These are phyloP conservation scores for Gambusia affinis DNA, from an alignment of 2,113 vertebrate species.

Conservation along the genomic window DNA sequence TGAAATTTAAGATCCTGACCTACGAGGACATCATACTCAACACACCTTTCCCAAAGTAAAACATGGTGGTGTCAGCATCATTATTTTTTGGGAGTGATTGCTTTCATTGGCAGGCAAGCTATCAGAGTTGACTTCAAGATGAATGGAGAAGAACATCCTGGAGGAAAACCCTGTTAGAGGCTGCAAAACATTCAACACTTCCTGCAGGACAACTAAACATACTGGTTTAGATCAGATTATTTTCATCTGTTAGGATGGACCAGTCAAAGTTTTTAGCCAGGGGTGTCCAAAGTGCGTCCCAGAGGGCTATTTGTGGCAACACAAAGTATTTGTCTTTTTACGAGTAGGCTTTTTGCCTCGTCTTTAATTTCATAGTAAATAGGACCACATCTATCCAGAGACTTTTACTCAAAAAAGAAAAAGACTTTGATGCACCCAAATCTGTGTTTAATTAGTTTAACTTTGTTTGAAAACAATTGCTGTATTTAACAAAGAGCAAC, in stretches of 20 bases:
- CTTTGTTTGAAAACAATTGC: too few species aligned
- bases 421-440: not conserved
- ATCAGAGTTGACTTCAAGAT: not conserved
- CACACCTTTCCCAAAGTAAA: too few species aligned
- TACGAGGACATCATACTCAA: too few species aligned
- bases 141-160: too few species aligned
- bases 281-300: not conserved
- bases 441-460: not conserved
- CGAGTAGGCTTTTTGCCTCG: too few species aligned
- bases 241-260: too few species aligned
- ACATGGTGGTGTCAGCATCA: not conserved
- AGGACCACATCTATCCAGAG: not conserved
- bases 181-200: too few species aligned
- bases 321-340: too few species aligned
- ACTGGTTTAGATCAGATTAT: not conserved
- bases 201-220: not conserved
- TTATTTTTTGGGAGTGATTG: not conserved
- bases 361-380: not conserved
- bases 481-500: not conserved
- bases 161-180: too few species aligned
- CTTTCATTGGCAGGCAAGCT: not conserved
- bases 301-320: too few species aligned
- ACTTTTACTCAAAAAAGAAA: not conserved
- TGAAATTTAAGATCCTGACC: not conserved
- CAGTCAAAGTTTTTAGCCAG: not conserved